Evolutionary conservation across 2,888 invertebrate genomes (phyloP), one percentile per base, ranked within the genome.

Genomic region (Drosophila atripex): DNA sequence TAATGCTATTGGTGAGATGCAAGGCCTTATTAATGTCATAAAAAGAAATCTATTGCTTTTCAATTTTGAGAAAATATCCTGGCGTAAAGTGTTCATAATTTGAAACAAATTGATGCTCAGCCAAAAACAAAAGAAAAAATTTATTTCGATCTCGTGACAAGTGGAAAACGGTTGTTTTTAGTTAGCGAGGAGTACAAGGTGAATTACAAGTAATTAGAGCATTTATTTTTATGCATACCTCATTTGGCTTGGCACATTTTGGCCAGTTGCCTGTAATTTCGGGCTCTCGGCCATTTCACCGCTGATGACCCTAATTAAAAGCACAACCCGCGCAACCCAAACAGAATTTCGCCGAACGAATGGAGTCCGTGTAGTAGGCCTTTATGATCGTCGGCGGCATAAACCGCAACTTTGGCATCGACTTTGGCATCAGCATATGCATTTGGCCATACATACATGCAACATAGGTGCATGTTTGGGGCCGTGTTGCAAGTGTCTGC

Each of bases 361-460:
- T 49, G 16, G 50, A 51, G 53, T 52, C 47, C 21, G 14, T 30
- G 3, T 46, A 61, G 3, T 51, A 53, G 49, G 63, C 47, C 71
- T 58, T 58, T 71, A 64, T 72, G 71, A 65, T 72, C 52, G 52
- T 64, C 49, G 50, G 63, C 52, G 70, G 68, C 59, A 53, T 61
- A 60, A 68, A 54, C 59, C 61, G 71, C 53, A 50, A 54, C 41
- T 47, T 43, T 41, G 66, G 55, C 54, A 18, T 50, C 38, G 45
- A 38, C 64, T 30, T n/a, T 25, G n/a, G 39, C 59, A 79, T 84
- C 84, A 75, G 76, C 78, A 75, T 71, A 69, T 53, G 59, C 69
- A 45, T 43, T 43, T 32, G 57, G 53, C 39, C 71, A 49, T 32
- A 55, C 30, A 46, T n/a, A 23, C 43, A 16, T 25, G n/a, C 8